Evolutionary conservation across 92 coral and sea anemone genomes (phyloP).

Genomic region (Porites cylindrica): DNA sequence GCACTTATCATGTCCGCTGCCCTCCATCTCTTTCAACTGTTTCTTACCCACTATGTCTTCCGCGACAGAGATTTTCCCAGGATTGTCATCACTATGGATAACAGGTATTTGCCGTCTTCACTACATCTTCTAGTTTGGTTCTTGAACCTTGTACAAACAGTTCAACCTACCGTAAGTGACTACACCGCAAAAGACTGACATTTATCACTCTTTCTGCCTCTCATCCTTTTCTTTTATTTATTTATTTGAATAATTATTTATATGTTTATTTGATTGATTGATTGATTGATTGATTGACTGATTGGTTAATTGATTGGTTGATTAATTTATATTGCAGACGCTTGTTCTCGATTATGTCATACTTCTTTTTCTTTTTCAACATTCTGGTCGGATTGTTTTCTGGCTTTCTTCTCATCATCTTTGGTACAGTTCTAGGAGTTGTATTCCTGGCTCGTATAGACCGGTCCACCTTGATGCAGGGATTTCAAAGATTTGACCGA

Average conservation of each 20-base stretch:
- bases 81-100: conserved; percentile 39
- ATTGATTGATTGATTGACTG: too few relatives aligned
- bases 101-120: conserved; percentile 48
- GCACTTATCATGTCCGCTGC: neutral
- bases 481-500: conserved; percentile 65
- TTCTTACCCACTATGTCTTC: conserved; percentile 45
- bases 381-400: conserved; percentile 75
- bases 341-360: conserved; percentile 63
- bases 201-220: too few relatives aligned
- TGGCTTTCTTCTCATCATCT: conserved; percentile 60
- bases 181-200: too few relatives aligned
- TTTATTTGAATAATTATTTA: too few relatives aligned
- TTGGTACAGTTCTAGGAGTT: conserved; percentile 62
- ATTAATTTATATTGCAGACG: conserved; percentile 46
- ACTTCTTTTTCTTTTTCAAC: conserved; percentile 84
- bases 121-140: too few relatives aligned
- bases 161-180: too few relatives aligned
- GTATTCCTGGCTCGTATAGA: conserved; percentile 74
- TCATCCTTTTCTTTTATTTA: too few relatives aligned
- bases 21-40: conserved; percentile 39
- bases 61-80: conserved; percentile 55
- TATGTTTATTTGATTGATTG: too few relatives aligned
- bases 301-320: too few relatives aligned
- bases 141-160: too few relatives aligned
- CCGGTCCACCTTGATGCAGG: conserved; percentile 65